Evolutionary conservation across 1,140 invertebrate genomes (phyloP).

Genomic region (Cyphomyrmex costatus): DNA sequence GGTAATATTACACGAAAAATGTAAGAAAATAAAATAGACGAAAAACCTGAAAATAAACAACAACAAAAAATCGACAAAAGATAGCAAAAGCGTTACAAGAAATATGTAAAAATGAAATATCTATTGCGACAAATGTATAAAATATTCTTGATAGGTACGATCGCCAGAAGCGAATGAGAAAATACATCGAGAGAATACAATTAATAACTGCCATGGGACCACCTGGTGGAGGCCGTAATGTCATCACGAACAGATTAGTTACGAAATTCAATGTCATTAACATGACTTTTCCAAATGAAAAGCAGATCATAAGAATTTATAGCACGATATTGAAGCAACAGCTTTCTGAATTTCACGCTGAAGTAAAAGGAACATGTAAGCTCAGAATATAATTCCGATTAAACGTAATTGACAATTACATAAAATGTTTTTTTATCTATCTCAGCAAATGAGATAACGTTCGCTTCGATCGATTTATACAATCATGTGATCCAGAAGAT

Average conservation of each 20-base stretch:
- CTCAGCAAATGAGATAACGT: conserved; percentile 87
- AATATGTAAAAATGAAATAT: background rate
- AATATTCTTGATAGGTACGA: conserved; percentile 88
- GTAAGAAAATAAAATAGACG: background rate
- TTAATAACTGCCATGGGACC: conserved; percentile 93
- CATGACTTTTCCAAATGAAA: conserved; percentile 93
- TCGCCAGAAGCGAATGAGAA: conserved; percentile 90
- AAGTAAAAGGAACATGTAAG: conserved; percentile 91
- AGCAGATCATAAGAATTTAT: conserved; percentile 93
- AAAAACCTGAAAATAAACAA: background rate
- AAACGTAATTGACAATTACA: background rate
- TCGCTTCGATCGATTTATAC: conserved; percentile 92
- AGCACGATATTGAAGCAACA: conserved; percentile 94
- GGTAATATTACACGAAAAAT: conserved; percentile 83
- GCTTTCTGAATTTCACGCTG: conserved; percentile 91
- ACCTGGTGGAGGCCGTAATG: conserved; percentile 92
- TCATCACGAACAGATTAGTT: conserved; percentile 91
- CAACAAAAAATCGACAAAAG: background rate
- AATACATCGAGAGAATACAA: conserved; percentile 92
- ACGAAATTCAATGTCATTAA: conserved; percentile 94
- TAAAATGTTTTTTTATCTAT: background rate
- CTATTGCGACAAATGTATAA: background rate
- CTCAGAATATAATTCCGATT: conserved; percentile 35
- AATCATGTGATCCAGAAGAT: conserved; percentile 90
- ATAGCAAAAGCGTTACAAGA: background rate